These are phyloP conservation scores for Heliconius melpomene DNA, from an alignment of 1,140 invertebrate species.

Conservation along the genomic window DNA sequence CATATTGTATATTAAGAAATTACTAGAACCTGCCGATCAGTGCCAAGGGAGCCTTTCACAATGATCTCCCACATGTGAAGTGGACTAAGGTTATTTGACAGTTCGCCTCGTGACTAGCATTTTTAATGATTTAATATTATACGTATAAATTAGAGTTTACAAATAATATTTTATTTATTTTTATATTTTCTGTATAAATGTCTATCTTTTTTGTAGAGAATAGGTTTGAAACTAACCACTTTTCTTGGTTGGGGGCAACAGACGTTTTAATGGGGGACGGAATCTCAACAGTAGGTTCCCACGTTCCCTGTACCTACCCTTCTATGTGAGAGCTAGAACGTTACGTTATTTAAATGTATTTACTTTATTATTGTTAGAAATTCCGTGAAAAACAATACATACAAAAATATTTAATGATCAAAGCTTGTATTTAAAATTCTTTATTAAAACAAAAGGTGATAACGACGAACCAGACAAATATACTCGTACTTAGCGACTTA, in stretches of 20 bases:
- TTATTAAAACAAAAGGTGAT: background rate
- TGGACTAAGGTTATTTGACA: conserved; percentile 39
- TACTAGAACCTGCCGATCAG: conserved; percentile 4
- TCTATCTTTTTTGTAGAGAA: no score
- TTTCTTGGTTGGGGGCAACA: no score
- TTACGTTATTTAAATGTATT: background rate
- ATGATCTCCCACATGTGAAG: conserved; percentile 38
- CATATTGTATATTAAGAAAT: background rate
- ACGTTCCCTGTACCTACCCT: background rate
- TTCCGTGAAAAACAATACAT: no score
- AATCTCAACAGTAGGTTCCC: background rate
- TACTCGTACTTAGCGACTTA: background rate
- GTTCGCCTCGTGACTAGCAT: conserved; percentile 25
- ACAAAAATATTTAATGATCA: background rate
- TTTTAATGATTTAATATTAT: background rate
- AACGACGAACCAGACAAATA: background rate
- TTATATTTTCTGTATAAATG: no score
- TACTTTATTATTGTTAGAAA: no score
- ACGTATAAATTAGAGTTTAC: background rate
- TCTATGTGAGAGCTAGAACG: background rate
- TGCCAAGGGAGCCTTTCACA: conserved; percentile 44
- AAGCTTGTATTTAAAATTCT: background rate
- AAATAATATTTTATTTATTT: background rate
- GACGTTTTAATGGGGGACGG: background rate
- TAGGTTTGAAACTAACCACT: no score